Evolutionary conservation across 1,140 invertebrate species (phyloP), one percentile per base, ranked within the genome.

Genomic region (Manduca sexta): DNA sequence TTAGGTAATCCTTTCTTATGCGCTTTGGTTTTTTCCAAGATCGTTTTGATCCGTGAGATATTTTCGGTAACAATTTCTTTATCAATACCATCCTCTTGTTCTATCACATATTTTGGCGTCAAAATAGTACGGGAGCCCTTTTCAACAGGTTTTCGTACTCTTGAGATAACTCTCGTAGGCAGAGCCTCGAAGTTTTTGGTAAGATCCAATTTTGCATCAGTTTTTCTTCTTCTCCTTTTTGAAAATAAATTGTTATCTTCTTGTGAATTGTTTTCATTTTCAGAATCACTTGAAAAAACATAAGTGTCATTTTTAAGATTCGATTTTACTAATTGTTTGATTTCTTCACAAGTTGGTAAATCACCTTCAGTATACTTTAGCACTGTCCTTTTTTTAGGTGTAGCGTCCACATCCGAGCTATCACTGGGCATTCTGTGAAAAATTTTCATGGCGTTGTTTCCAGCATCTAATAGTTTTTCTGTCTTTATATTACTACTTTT

Each of bases 261-360:
- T 17, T 67, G 53, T 11, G 59, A 52, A 42, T 66, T 55, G 16
- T 56, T 64, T 55, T 72, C 68, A 13, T 49, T 33, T 49, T 78
- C 76, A 21, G 74, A 74, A 14, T 74, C 74, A 56, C 70, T 75
- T 1, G 67, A 73, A 1, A 57, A 59, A 43, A 74, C 69, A 5
- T 50, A 52, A n/a, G 56, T 45, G 1, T 31, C 10, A 34, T 29
- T 29, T 58, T 55, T 63, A 6, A 45, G 29, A 29, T 47, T 47
- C 16, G 64, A 26, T 10, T 62, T 52, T 4, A 75, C 51, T 52
- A 53, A 63, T 12, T 52, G 69, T 62, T 72, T 73, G 34, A 76
- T 82, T 61, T 84, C 76, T 60, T 83, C 70, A 35, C 68, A 81
- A 38, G 69, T 61, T 3, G 72, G 74, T 48, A 81, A 58, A 45